These are phyloP conservation scores for Oryzias woworae DNA, from an alignment of 2,113 vertebrate species.

Conservation along the genomic window DNA sequence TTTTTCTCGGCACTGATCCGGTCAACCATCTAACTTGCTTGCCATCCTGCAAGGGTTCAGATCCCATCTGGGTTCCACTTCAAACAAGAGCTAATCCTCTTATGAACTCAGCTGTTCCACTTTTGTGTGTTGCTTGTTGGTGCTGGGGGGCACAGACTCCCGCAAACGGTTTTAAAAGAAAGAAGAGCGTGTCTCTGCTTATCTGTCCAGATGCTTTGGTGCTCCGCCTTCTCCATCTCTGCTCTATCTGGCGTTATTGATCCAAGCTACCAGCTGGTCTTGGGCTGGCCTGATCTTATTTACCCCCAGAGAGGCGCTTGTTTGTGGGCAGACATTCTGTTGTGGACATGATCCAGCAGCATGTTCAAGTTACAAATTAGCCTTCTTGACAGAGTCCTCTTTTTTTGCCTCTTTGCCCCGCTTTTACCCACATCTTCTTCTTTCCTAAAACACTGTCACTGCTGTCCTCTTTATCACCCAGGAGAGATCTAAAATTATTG, in stretches of 20 bases:
- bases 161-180: slow-evolving; percentile 23
- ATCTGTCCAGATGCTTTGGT: slow-evolving; percentile 65
- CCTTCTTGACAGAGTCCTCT: slow-evolving; percentile 34
- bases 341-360: slow-evolving; percentile 63
- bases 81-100: slow-evolving; percentile 74
- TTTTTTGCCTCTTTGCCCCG: background rate
- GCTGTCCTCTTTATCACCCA: slow-evolving; percentile 44
- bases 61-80: slow-evolving; percentile 69
- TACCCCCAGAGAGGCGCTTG: slow-evolving; percentile 57
- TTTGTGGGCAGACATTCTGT: slow-evolving; percentile 64
- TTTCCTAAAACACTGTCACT: slow-evolving; percentile 38
- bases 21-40: slow-evolving; percentile 29
- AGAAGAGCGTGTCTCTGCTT: slow-evolving; percentile 37
- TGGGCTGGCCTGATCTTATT: slow-evolving; percentile 70
- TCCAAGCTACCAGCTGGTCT: slow-evolving; percentile 75
- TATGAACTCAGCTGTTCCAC: slow-evolving; percentile 58
- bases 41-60: slow-evolving; percentile 40
- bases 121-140: slow-evolving; percentile 15
- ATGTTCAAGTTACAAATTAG: slow-evolving; percentile 75
- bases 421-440: background rate
- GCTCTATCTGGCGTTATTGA: slow-evolving; percentile 65
- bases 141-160: slow-evolving; percentile 15
- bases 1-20: slow-evolving; percentile 28
- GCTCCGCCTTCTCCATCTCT: slow-evolving; percentile 41
- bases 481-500: slow-evolving; percentile 59